Evolutionary conservation across 2,888 invertebrate genomes (phyloP).

Genomic region (Diaperis boleti): DNA sequence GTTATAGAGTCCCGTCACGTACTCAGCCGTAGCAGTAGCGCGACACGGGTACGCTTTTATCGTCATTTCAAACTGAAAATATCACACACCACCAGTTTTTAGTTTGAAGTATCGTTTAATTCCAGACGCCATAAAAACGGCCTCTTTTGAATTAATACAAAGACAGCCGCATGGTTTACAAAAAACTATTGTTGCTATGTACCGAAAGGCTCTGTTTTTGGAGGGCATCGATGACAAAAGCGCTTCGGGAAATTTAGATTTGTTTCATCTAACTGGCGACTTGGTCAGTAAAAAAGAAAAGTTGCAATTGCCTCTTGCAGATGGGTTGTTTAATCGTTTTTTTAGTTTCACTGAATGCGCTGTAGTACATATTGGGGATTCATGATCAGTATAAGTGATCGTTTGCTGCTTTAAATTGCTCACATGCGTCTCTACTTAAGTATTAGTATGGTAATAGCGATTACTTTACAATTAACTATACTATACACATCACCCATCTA

Average conservation of each 20-base stretch:
- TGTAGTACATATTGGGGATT: no score
- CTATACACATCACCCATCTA: no score
- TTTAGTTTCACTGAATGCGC: no score
- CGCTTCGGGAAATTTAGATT: not conserved
- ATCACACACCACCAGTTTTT: slow-evolving; percentile 63
- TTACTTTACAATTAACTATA: no score
- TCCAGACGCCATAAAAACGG: slow-evolving; percentile 49
- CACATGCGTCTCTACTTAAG: no score
- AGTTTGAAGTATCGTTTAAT: slow-evolving; percentile 57
- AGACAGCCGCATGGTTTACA: slow-evolving; percentile 21
- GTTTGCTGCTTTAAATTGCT: no score
- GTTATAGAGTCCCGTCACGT: slow-evolving; percentile 59
- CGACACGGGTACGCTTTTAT: slow-evolving; percentile 65
- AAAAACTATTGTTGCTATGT: slow-evolving; percentile 26
- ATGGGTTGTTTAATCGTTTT: no score
- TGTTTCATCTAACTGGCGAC: not conserved
- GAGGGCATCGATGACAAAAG: not conserved
- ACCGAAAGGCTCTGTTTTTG: not conserved
- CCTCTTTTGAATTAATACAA: slow-evolving; percentile 46
- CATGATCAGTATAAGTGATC: no score
- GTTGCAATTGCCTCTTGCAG: no score
- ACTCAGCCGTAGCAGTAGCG: slow-evolving; percentile 59
- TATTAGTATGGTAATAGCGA: no score
- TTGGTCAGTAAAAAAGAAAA: no score
- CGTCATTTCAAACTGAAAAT: slow-evolving; percentile 64